These are phyloP conservation scores for Rhabdomys dilectus DNA, from an alignment of 2,113 vertebrate species.

Conservation along the genomic window DNA sequence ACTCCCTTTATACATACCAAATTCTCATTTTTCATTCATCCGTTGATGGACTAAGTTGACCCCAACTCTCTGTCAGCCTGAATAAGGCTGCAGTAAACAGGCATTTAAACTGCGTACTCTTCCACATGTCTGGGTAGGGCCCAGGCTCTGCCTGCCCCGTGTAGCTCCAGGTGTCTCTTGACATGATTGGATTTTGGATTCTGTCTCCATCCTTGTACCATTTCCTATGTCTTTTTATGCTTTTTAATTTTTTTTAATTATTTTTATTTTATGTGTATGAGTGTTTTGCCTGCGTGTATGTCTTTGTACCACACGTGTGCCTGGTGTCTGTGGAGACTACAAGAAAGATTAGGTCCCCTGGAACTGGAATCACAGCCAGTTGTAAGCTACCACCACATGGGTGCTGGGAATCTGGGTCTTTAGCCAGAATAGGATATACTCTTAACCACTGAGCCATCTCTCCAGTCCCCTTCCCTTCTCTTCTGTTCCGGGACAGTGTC, in stretches of 20 bases:
- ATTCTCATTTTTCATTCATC: not conserved
- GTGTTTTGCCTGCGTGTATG: not conserved
- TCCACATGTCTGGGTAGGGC: rapidly evolving
- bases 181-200: rapidly evolving
- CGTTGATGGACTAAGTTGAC: not conserved
- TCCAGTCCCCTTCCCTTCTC: not conserved
- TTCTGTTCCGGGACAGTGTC: not conserved
- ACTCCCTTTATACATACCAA: not conserved
- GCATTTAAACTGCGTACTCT: rapidly evolving
- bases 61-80: not conserved
- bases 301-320: not conserved
- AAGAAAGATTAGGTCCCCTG: not conserved
- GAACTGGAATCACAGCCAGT: not conserved
- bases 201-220: not conserved
- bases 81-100: not conserved
- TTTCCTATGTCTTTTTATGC: not conserved
- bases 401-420: not conserved
- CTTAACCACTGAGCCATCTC: not conserved
- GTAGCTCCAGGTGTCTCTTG: rapidly evolving
- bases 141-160: not conserved
- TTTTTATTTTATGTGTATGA: not conserved
- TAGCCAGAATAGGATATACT: not conserved
- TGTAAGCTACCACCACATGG: not conserved
- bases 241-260: not conserved
- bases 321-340: not conserved